phyloP scores from a whole-genome alignment of 2,888 invertebrate species.

The Synergus gifuensis region DNA sequence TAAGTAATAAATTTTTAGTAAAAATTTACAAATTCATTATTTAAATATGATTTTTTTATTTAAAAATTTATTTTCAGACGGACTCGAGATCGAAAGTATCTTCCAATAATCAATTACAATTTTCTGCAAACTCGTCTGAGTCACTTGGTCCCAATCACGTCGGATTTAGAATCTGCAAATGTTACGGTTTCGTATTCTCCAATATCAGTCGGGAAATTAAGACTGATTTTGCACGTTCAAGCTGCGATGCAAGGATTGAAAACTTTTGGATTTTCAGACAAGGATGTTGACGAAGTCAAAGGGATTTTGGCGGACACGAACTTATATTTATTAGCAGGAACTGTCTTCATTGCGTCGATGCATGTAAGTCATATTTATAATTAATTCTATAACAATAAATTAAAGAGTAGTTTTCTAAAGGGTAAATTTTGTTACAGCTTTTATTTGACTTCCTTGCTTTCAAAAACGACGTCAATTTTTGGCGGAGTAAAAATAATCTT shows the following conservation, averaged over 20 bases:
- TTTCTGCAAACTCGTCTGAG: slow-evolving; percentile 88
- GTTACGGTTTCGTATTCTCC: slow-evolving; percentile 87
- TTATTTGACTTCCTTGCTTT: slow-evolving; percentile 98
- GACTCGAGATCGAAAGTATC: slow-evolving; percentile 81
- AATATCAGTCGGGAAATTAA: slow-evolving; percentile 87
- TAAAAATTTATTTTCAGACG: slow-evolving; percentile 78
- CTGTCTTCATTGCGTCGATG: slow-evolving; percentile 93
- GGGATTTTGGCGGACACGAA: slow-evolving; percentile 98
- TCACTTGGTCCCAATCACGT: slow-evolving; percentile 85
- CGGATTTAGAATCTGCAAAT: slow-evolving; percentile 81
- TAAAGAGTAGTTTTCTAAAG: background rate
- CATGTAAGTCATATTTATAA: slow-evolving; percentile 85
- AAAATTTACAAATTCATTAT: slow-evolving; percentile 23
- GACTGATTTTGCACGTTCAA: slow-evolving; percentile 88
- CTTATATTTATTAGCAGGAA: slow-evolving; percentile 92
- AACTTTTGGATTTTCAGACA: slow-evolving; percentile 91
- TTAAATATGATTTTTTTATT: slow-evolving; percentile 24
- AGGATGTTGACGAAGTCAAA: slow-evolving; percentile 97
- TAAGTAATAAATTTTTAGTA: slow-evolving; percentile 75
- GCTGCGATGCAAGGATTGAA: slow-evolving; percentile 85
- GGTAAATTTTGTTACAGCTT: slow-evolving; percentile 82
- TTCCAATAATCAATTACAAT: slow-evolving; percentile 92
- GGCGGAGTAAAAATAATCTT: slow-evolving; percentile 91
- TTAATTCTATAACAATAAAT: background rate
- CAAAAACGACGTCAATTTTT: slow-evolving; percentile 98